Percentiles rank a stretch among this genome's conserved stretches.
Conservation (phyloP, 2,888 invertebrate genomes). For the Thecophora atra region DNA sequence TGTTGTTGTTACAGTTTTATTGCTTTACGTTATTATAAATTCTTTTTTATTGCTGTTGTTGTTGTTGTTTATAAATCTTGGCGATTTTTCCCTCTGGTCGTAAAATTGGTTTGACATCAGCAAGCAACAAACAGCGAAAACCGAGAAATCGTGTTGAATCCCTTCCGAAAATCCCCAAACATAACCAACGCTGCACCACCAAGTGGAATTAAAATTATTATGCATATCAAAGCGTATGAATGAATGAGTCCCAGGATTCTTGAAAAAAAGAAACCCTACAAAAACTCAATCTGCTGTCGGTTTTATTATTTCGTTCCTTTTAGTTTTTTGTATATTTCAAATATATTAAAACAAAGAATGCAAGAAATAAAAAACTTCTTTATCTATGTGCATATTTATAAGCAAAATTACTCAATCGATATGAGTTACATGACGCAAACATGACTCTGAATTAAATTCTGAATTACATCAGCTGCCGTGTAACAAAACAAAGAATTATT, state of each 20-base stretch:
- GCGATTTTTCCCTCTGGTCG: background rate
- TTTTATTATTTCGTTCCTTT: background rate
- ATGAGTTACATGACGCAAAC: too few relatives aligned
- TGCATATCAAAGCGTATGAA: conserved; percentile 1
- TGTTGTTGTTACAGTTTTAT: background rate
- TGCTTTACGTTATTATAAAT: too few relatives aligned
- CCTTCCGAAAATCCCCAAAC: too few relatives aligned
- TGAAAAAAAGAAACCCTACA: too few relatives aligned
- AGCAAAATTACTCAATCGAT: too few relatives aligned
- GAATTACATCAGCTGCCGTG: too few relatives aligned
- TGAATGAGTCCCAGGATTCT: background rate
- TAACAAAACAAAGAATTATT: too few relatives aligned
- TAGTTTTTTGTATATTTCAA: background rate
- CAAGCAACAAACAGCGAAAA: background rate
- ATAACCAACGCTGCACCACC: too few relatives aligned
- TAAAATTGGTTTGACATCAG: background rate
- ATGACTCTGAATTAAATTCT: too few relatives aligned
- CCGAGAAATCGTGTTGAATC: too few relatives aligned
- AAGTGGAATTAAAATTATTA: background rate
- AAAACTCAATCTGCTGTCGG: background rate
- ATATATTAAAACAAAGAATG: background rate
- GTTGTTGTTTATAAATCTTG: background rate
- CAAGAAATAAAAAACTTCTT: background rate
- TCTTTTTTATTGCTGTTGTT: background rate
- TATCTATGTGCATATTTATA: too few relatives aligned